A percentile compares a stretch with the other conserved stretches of the same genome.
Conservation (phyloP, 1,140 invertebrate genomes). For the Hydropsyche tenuis region DNA sequence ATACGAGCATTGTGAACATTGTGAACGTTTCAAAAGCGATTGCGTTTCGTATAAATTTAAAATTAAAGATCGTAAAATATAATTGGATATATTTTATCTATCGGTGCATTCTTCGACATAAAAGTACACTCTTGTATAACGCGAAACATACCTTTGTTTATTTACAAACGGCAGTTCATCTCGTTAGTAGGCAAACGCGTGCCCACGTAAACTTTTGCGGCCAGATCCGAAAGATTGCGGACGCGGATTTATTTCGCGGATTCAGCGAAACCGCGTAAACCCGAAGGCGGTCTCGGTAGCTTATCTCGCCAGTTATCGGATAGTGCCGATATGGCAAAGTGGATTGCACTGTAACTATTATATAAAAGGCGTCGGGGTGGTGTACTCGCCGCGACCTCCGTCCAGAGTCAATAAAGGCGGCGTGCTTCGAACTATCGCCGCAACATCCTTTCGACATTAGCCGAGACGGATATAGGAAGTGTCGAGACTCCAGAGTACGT, state of each 20-base stretch:
- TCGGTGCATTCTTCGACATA: too few species aligned
- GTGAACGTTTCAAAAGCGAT: too few species aligned
- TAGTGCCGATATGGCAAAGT: conserved; percentile 29
- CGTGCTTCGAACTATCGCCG: conserved; percentile 26
- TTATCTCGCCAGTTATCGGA: conserved; percentile 17
- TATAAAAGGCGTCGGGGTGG: neutral
- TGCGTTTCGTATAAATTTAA: too few species aligned
- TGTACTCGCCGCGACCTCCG: conserved; percentile 9
- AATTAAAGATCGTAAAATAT: too few species aligned
- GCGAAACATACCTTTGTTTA: too few species aligned
- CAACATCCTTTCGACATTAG: conserved; percentile 46
- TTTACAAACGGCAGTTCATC: too few species aligned
- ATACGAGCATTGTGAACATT: too few species aligned
- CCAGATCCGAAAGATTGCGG: neutral
- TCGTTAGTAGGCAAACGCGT: too few species aligned
- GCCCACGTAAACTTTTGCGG: too few species aligned
- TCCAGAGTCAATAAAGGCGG: neutral
- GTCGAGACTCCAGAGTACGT: neutral
- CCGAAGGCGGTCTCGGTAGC: neutral
- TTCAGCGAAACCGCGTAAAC: conserved; percentile 1
- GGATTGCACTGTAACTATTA: conserved; percentile 21
- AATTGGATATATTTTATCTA: too few species aligned
- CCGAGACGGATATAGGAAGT: conserved; percentile 19
- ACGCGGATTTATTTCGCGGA: conserved; percentile 1
- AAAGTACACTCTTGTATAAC: too few species aligned